A percentile compares a stretch with the other conserved stretches of the same genome.
Evolutionary conservation across 1,140 invertebrate species (phyloP).

Genomic region (Drosophila littoralis): DNA sequence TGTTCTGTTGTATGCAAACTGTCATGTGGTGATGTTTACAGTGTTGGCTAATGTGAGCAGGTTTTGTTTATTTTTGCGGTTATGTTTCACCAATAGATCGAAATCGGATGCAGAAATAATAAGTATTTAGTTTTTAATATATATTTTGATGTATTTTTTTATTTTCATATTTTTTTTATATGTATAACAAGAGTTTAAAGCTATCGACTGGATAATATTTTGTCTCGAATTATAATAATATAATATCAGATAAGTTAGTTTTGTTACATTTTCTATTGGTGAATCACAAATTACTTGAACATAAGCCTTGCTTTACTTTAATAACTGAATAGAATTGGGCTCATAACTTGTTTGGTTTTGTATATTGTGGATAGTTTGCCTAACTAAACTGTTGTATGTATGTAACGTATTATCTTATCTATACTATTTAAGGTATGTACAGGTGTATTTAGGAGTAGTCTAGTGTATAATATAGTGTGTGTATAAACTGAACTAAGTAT

Average conservation of each 20-base stretch:
- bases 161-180: too few relatives aligned
- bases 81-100: conserved; percentile 40
- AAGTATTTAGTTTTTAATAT: too few relatives aligned
- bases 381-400: conserved; percentile 52
- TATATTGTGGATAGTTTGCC: conserved; percentile 33
- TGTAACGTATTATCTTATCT: conserved; percentile 42
- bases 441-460: conserved; percentile 36
- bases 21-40: conserved; percentile 56
- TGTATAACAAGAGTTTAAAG: too few relatives aligned
- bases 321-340: neutral
- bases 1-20: conserved; percentile 42
- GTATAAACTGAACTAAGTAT: conserved; percentile 27
- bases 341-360: conserved; percentile 18
- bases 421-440: conserved; percentile 21
- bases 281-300: neutral
- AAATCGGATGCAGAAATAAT: conserved; percentile 7
- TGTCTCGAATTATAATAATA: too few relatives aligned
- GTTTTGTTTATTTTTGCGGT: conserved; percentile 17
- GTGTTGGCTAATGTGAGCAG: conserved; percentile 30
- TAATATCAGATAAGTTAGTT: too few relatives aligned
- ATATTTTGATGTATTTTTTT: too few relatives aligned
- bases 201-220: too few relatives aligned
- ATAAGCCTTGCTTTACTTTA: neutral
- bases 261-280: too few relatives aligned
- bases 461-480: conserved; percentile 14